phyloP scores from a whole-genome alignment of 1,140 invertebrate species.

The Plutomurus gul region DNA sequence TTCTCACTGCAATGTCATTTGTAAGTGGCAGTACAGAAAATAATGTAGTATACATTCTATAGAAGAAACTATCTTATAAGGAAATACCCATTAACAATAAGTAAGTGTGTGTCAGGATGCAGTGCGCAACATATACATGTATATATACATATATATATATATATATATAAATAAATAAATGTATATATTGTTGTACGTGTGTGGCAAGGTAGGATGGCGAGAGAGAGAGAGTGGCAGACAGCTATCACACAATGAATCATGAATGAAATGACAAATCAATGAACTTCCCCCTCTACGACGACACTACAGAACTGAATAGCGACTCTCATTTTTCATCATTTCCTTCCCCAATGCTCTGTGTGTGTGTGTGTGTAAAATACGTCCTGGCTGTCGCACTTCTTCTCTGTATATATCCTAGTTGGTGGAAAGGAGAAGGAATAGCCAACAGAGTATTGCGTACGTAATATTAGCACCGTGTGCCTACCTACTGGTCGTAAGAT shows the following conservation, averaged over 20 bases:
- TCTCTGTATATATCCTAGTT: too few species aligned
- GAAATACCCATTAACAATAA: constrained; percentile 21
- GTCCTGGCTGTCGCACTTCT: not conserved
- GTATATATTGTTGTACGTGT: not conserved
- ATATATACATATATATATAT: too few species aligned
- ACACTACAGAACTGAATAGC: too few species aligned
- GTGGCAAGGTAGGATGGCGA: not conserved
- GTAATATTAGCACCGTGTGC: too few species aligned
- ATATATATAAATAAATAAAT: too few species aligned
- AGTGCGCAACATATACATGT: too few species aligned
- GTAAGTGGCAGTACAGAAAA: not conserved
- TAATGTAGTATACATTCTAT: not conserved
- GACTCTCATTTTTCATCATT: constrained; percentile 24
- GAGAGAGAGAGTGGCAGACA: not conserved
- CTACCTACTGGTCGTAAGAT: too few species aligned
- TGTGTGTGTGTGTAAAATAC: not conserved
- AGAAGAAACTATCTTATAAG: not conserved
- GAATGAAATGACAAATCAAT: constrained; percentile 30
- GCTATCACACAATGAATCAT: constrained; percentile 26
- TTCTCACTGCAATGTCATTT: too few species aligned
- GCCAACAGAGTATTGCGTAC: too few species aligned
- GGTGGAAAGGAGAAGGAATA: too few species aligned
- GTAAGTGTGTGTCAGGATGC: constrained; percentile 2
- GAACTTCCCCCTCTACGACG: constrained; percentile 20
- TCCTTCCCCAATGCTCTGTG: too few species aligned